A percentile compares a stretch with the other conserved stretches of the same genome.
phyloP scores from a whole-genome alignment of 2,113 vertebrate species.

The Varanus komodoensis region DNA sequence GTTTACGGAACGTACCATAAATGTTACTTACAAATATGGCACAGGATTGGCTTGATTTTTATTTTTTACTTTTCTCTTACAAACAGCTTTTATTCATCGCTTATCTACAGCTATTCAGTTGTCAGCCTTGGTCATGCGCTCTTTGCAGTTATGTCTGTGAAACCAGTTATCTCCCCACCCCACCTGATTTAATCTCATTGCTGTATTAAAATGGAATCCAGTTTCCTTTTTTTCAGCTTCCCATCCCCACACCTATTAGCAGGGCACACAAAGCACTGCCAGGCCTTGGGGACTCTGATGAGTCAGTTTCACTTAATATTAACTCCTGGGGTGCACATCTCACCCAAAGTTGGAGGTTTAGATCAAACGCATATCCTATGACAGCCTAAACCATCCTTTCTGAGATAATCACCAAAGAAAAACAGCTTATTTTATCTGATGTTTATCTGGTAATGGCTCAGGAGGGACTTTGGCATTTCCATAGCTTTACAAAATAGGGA shows the following conservation, averaged over 20 bases:
- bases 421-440: background rate
- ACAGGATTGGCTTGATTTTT: background rate
- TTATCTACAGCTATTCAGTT: background rate
- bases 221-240: constrained; percentile 21
- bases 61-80: background rate
- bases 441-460: constrained; percentile 19
- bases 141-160: background rate
- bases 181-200: background rate
- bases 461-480: constrained; percentile 12
- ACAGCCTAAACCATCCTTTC: constrained; percentile 10
- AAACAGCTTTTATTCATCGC: background rate
- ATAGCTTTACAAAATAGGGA: constrained; percentile 53
- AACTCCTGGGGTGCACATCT: background rate
- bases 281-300: constrained; percentile 11
- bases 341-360: constrained; percentile 11
- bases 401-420: constrained; percentile 14
- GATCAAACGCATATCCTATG: constrained; percentile 10
- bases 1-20: background rate
- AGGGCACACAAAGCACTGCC: background rate
- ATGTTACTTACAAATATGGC: background rate
- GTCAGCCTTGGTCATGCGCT: background rate
- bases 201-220: background rate
- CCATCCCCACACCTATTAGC: constrained; percentile 3
- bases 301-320: background rate
- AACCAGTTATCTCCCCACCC: background rate